These are phyloP conservation scores for Hesperia comma DNA, from an alignment of 2,888 invertebrate species.

Conservation along the genomic window DNA sequence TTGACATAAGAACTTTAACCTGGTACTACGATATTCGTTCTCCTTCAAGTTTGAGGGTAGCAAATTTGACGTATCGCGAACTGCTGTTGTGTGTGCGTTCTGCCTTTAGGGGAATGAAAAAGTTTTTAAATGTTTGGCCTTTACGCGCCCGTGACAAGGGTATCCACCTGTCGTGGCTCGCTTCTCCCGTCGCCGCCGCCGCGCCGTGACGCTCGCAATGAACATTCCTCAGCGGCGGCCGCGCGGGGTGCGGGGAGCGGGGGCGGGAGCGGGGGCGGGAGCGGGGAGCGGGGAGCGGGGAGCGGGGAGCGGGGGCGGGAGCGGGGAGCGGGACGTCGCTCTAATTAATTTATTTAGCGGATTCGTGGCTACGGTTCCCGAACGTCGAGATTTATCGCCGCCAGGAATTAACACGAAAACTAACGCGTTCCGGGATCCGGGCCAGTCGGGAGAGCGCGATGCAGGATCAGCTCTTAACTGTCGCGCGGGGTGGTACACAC, in stretches of 20 bases:
- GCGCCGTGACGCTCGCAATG: no score
- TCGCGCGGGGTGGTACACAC: no score
- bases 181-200: no score
- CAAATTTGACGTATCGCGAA: no score
- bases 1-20: no score
- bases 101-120: slow-evolving; percentile 38
- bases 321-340: slow-evolving; percentile 24
- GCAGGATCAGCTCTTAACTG: no score
- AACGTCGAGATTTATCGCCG: slow-evolving; percentile 41
- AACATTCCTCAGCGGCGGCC: no score
- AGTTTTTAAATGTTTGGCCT: slow-evolving; percentile 43
- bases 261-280: no score
- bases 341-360: slow-evolving; percentile 44
- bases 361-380: slow-evolving; percentile 37
- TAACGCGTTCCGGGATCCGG: slow-evolving; percentile 35
- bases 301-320: slow-evolving; percentile 25
- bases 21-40: no score
- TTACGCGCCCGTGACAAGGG: slow-evolving; percentile 25
- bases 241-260: slow-evolving; percentile 18
- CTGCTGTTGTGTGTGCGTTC: not conserved
- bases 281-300: slow-evolving; percentile 12
- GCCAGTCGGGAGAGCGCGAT: no score
- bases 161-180: slow-evolving; percentile 27
- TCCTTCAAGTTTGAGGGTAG: no score
- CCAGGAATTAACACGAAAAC: slow-evolving; percentile 42